Evolutionary conservation across 2,797 vertebrate genomes (phyloP), one percentile per base, ranked within the genome.

Genomic region (Coranthus polyacanthus): DNA sequence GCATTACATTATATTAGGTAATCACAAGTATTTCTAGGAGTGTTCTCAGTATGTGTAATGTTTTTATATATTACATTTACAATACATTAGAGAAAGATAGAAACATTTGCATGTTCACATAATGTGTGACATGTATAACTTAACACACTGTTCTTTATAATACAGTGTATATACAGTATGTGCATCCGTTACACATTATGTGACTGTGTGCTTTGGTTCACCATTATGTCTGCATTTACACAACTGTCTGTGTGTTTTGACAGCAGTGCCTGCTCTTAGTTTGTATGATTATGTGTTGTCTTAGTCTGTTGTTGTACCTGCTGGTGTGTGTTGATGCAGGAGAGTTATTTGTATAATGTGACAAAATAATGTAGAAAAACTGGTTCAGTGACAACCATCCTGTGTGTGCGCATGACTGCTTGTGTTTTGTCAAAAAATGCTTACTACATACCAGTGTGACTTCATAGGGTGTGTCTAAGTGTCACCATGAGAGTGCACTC

Each of bases 341-440:
- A 29, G 42, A 39, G 5, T 5, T 6, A n/a, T 1, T 18, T 10
- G 6, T 16, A 24, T 10, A 47, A 37, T 49, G 56, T 39, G 6
- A 49, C 9, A 26, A 4, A 47, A 63, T 41, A 80, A 91, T 89
- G 85, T 39, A 24, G 89, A 53, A 45, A 44, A 82, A 88, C 92
- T 13, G 82, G 92, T 91, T 84, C 1, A 45, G 68, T 47, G 18
- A 66, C 79, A 72, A 34, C 11, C 1, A 39, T 18, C 1, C n/a
- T 13, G 32, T 2, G 1, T 6, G 12, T 0, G 6, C 47, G 8
- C 3, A 55, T 41, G 17, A 37, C 21, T 37, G 45, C 16, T 46
- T 43, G 7, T 17, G 8, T 12, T 18, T 51, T 18, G 20, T 32
- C 15, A n/a, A 24, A 36, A 44, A 59, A 60, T 17, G 43, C 36